phyloP scores from a whole-genome alignment of 2,888 invertebrate genomes.

The Apamea anceps region DNA sequence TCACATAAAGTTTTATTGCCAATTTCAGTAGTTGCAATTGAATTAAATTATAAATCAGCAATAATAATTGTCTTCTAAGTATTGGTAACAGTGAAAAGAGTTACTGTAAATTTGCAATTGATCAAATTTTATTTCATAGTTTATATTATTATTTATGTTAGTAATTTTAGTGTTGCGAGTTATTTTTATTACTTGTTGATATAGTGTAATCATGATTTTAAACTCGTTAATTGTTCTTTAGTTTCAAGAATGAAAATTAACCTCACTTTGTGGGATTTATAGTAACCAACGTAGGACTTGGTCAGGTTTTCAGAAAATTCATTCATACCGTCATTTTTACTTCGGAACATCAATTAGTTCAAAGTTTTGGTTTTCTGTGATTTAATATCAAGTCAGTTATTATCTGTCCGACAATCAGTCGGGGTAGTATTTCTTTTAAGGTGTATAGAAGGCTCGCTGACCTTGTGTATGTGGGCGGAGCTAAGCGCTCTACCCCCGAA shows the following conservation, averaged over 20 bases:
- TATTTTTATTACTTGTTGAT: neutral
- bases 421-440: neutral
- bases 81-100: neutral
- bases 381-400: neutral
- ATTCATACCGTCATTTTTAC: too few relatives aligned
- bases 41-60: constrained; percentile 14
- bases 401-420: too few relatives aligned
- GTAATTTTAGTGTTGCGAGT: neutral
- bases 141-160: neutral
- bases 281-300: neutral
- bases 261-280: neutral
- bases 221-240: neutral
- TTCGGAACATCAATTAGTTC: neutral
- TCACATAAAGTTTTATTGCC: neutral
- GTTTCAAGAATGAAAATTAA: neutral
- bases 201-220: neutral
- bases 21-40: neutral
- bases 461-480: too few relatives aligned
- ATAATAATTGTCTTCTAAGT: neutral
- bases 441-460: too few relatives aligned
- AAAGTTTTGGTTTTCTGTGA: neutral
- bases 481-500: too few relatives aligned
- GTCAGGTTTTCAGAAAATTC: neutral
- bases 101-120: neutral
- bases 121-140: constrained; percentile 3